Evolutionary conservation across 2,113 vertebrate genomes (phyloP).

Genomic region (Festucalex cinctus): DNA sequence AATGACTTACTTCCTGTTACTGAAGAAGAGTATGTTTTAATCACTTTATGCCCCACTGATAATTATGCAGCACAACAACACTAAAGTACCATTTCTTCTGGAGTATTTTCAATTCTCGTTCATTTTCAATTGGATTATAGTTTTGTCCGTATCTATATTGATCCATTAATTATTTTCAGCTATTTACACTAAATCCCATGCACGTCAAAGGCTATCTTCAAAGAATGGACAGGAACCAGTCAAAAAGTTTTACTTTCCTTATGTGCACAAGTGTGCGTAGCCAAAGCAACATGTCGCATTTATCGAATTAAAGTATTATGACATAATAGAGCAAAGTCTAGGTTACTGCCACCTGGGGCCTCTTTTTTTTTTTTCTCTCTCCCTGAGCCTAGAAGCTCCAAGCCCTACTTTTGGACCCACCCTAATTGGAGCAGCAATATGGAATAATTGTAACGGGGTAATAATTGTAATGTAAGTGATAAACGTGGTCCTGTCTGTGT

Average conservation of each 20-base stretch:
- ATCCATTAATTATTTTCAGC: constrained; percentile 1
- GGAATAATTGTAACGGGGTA: constrained; percentile 54
- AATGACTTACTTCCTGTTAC: not conserved
- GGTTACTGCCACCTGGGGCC: constrained; percentile 63
- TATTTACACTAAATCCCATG: constrained; percentile 21
- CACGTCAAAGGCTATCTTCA: constrained; percentile 29
- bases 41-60: constrained; percentile 7
- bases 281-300: constrained; percentile 61
- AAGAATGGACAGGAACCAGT: constrained; percentile 38
- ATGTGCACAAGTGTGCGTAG: constrained; percentile 51
- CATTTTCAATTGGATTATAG: not conserved
- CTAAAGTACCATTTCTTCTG: not conserved
- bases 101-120: no score
- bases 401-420: constrained; percentile 52
- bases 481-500: constrained; percentile 37
- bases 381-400: constrained; percentile 52
- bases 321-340: constrained; percentile 63
- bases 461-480: constrained; percentile 36
- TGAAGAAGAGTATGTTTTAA: not conserved
- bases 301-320: constrained; percentile 71
- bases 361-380: constrained; percentile 66
- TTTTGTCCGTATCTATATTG: not conserved
- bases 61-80: constrained; percentile 47
- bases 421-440: constrained; percentile 62
- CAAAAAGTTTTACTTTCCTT: constrained; percentile 64